Evolutionary conservation across 2,888 invertebrate species (phyloP).

Genomic region (Sarcophaga subvicina): DNA sequence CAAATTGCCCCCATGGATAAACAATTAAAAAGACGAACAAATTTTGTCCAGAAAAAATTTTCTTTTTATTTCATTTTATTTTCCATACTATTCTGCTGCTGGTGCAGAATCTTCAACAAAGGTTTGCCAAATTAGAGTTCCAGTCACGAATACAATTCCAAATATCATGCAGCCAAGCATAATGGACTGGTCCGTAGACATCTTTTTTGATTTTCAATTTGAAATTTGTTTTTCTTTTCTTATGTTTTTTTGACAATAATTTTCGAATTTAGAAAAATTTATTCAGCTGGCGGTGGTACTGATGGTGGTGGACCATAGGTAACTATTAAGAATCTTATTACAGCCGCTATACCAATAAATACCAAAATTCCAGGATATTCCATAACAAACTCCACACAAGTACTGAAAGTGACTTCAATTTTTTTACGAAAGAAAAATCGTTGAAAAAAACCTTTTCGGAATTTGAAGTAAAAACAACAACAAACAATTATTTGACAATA

Average conservation of each 20-base stretch:
- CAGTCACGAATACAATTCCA: not conserved
- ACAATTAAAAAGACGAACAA: too few relatives aligned
- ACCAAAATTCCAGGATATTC: constrained; percentile 6
- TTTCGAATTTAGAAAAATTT: not conserved
- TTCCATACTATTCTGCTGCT: too few relatives aligned
- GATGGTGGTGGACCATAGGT: not conserved
- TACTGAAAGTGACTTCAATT: not conserved
- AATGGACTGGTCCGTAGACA: constrained; percentile 1
- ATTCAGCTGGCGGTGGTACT: not conserved
- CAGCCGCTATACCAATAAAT: constrained; percentile 40
- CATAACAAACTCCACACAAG: constrained; percentile 5
- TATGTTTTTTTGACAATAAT: not conserved
- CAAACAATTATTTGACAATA: constrained; percentile 11
- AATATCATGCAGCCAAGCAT: not conserved
- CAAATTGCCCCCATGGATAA: too few relatives aligned
- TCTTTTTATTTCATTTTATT: too few relatives aligned
- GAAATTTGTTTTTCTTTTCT: not conserved
- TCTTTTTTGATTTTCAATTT: not conserved
- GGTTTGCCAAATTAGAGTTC: constrained; percentile 4
- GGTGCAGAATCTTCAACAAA: not conserved
- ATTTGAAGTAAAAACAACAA: too few relatives aligned
- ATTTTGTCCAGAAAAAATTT: too few relatives aligned
- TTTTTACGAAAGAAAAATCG: not conserved
- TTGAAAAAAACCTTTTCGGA: not conserved
- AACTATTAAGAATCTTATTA: constrained; percentile 14